Evolutionary conservation across 2,113 vertebrate species (phyloP).

Genomic region (Xerus inauris): DNA sequence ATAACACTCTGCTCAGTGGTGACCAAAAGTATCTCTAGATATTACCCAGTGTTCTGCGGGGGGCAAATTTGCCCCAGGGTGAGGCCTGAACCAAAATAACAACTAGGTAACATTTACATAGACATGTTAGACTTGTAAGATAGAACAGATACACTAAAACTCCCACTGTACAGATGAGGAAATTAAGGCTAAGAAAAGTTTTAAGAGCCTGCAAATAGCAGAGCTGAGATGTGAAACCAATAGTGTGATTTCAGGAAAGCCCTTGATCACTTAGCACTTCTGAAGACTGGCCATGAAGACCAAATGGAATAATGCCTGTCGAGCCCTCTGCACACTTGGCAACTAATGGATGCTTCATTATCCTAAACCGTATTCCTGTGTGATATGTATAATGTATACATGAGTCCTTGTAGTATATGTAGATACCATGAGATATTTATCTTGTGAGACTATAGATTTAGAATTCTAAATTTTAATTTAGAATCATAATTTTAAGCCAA

Average conservation of each 20-base stretch:
- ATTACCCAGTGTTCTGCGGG: accelerated
- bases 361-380: too few relatives aligned
- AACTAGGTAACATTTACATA: background rate
- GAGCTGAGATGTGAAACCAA: background rate
- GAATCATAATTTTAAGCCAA: background rate
- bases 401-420: too few relatives aligned
- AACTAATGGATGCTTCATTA: accelerated
- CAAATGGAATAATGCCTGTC: accelerated
- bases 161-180: background rate
- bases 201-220: background rate
- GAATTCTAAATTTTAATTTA: background rate
- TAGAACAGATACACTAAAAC: accelerated
- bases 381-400: too few relatives aligned
- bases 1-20: accelerated
- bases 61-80: background rate
- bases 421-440: background rate
- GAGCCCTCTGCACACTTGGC: background rate
- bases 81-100: background rate
- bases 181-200: background rate
- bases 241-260: background rate
- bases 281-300: accelerated
- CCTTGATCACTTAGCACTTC: background rate
- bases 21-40: background rate
- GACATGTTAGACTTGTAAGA: background rate
- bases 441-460: background rate